Conservation (phyloP, 2,113 vertebrate genomes). For the Lycaon pictus region DNA sequence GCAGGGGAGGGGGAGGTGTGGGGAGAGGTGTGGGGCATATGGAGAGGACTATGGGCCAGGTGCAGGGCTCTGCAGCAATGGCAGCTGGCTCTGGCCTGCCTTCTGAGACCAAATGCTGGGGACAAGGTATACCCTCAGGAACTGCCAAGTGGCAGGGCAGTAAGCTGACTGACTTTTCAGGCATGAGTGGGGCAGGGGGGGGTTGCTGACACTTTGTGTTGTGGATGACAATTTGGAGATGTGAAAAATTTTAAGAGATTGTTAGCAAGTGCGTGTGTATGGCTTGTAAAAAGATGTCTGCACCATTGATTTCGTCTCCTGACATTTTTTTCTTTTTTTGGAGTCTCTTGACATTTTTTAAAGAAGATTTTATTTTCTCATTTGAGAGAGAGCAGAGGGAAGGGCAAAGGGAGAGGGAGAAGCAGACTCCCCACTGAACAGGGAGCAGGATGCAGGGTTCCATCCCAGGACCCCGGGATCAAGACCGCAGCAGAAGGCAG, state of each 20-base stretch:
- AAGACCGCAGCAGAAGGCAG: no score
- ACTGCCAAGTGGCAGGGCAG: conserved; percentile 72
- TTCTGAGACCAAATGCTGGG: conserved; percentile 82
- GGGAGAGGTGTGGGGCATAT: conserved; percentile 81
- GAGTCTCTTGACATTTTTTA: no score
- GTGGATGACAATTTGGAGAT: neutral
- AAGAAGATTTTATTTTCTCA: no score
- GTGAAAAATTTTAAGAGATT: conserved; percentile 60
- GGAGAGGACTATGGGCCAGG: conserved; percentile 83
- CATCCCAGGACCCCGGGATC: no score
- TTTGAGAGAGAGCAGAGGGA: no score
- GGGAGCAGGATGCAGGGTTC: no score
- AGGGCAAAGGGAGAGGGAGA: no score
- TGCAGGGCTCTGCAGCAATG: conserved; percentile 82
- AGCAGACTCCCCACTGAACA: no score
- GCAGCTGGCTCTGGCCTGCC: conserved; percentile 87
- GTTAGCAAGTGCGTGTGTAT: neutral
- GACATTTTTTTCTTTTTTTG: neutral
- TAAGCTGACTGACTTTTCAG: conserved; percentile 87
- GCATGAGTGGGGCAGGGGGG: neutral
- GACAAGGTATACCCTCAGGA: conserved; percentile 77
- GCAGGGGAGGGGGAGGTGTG: conserved; percentile 69
- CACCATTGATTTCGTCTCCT: conserved; percentile 6
- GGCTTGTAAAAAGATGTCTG: conserved; percentile 34
- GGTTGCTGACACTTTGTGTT: neutral